phyloP scores from a whole-genome alignment of 2,797 vertebrate genomes.

The Tragopan temminckii region DNA sequence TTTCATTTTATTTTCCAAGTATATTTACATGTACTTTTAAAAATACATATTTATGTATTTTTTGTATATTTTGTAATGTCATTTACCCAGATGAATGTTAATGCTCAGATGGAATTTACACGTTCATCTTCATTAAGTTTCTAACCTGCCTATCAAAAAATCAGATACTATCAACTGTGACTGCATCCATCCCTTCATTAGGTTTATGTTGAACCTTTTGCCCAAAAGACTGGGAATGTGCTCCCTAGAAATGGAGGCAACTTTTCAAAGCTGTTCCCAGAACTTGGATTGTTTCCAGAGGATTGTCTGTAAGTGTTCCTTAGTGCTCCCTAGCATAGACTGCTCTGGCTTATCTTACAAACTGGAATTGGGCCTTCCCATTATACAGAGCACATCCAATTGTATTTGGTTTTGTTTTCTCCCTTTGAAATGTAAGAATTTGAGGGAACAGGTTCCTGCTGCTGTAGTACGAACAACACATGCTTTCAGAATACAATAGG shows the following conservation, averaged over 20 bases:
- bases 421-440: not conserved
- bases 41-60: too few relatives aligned
- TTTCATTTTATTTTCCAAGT: not conserved
- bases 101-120: not conserved
- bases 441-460: not conserved
- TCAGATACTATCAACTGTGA: not conserved
- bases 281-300: not conserved
- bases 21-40: not conserved
- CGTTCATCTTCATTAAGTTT: not conserved
- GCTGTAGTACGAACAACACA: not conserved
- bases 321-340: not conserved
- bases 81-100: not conserved
- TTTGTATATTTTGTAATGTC: not conserved
- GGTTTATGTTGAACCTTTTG: not conserved
- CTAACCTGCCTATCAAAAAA: not conserved
- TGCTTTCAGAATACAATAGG: not conserved
- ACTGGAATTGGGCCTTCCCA: not conserved
- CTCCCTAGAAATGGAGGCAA: not conserved
- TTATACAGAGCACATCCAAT: not conserved
- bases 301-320: not conserved
- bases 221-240: not conserved
- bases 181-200: not conserved
- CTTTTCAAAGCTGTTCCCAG: not conserved
- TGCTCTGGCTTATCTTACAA: not conserved
- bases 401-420: not conserved